Evolutionary conservation across 2,797 vertebrate species (phyloP).

Genomic region (Lepidocolaptes lacrymiger): DNA sequence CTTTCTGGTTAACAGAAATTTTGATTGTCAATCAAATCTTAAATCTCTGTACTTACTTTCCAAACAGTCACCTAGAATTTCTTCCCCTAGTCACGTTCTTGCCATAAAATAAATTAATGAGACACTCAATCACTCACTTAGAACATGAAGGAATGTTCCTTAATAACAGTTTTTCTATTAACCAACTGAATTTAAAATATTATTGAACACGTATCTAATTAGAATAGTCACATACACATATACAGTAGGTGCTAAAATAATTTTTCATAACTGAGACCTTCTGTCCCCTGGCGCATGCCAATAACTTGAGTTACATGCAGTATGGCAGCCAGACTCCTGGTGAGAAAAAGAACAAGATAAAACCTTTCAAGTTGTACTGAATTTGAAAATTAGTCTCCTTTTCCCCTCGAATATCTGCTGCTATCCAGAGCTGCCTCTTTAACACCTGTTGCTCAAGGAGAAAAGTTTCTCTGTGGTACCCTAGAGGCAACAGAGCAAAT

Average conservation of each 20-base stretch:
- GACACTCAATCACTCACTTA: conserved; percentile 53
- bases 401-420: not conserved
- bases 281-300: not conserved
- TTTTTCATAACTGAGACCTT: not conserved
- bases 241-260: not conserved
- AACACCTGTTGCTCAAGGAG: not conserved
- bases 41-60: conserved; percentile 43
- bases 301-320: not conserved
- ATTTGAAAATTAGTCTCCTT: not conserved
- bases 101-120: conserved; percentile 58
- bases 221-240: not conserved
- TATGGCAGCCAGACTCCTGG: not conserved
- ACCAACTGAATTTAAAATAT: conserved; percentile 36
- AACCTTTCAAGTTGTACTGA: not conserved
- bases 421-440: not conserved
- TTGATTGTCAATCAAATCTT: conserved; percentile 66
- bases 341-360: not conserved
- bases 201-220: conserved; percentile 29
- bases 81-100: conserved; percentile 50
- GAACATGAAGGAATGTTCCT: conserved; percentile 4
- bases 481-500: not conserved
- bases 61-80: conserved; percentile 59
- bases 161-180: conserved; percentile 52
- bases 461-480: not conserved
- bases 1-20: conserved; percentile 56